These are phyloP conservation scores for Notodonta dromedarius DNA, from an alignment of 2,888 invertebrate genomes.

Conservation along the genomic window DNA sequence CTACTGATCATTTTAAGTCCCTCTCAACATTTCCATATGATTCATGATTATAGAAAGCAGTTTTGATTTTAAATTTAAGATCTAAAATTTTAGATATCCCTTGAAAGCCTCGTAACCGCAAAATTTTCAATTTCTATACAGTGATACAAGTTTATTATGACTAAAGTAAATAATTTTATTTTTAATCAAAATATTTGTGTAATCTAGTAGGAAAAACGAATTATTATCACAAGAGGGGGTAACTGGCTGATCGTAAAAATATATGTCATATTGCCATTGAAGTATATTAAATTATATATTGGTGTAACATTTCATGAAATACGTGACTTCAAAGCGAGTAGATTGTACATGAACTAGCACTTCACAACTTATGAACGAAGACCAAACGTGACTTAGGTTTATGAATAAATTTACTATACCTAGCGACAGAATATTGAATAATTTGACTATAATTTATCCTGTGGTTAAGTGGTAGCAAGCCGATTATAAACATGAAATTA, in stretches of 20 bases:
- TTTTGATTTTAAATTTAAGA: neutral
- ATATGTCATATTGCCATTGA: neutral
- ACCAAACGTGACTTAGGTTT: neutral
- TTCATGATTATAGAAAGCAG: neutral
- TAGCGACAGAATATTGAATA: neutral
- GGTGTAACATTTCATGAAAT: neutral
- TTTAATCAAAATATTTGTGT: neutral
- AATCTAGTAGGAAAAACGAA: neutral
- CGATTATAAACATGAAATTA: neutral
- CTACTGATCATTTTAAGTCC: too few relatives aligned
- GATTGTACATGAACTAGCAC: constrained; percentile 3
- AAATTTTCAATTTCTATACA: neutral
- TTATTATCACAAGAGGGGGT: neutral
- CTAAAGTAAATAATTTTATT: neutral
- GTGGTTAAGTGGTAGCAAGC: neutral
- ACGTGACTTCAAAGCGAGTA: neutral
- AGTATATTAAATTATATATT: neutral
- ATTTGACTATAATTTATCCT: neutral
- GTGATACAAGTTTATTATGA: constrained; percentile 1
- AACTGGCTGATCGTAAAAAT: too few relatives aligned
- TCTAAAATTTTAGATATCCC: neutral
- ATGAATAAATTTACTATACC: constrained; percentile 1
- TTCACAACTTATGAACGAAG: neutral
- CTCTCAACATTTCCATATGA: neutral
- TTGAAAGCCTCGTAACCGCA: neutral